phyloP scores from a whole-genome alignment of 2,113 vertebrate genomes.

The Cinclus mexicanus region DNA sequence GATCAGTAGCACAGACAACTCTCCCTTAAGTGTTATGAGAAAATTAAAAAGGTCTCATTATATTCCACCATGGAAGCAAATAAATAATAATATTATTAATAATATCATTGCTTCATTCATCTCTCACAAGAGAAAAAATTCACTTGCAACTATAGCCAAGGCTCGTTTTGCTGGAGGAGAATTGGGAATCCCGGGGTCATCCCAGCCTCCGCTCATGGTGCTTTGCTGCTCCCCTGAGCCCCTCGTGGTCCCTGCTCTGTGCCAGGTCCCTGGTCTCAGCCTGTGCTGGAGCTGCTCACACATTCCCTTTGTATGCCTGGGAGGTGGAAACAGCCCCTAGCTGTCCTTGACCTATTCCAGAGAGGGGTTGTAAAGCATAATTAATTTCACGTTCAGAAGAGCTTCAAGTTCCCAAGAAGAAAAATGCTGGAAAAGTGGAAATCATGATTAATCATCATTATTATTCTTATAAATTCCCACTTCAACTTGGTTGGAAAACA shows the following conservation, averaged over 20 bases:
- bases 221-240: background rate
- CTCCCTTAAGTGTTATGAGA: background rate
- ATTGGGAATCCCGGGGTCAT: background rate
- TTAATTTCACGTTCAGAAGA: constrained; percentile 26
- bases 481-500: background rate
- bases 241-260: background rate
- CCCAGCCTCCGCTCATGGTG: background rate
- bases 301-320: background rate
- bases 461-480: constrained; percentile 33
- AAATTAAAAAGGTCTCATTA: constrained; percentile 9
- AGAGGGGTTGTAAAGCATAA: constrained; percentile 30
- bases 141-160: background rate
- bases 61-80: background rate
- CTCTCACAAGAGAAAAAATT: background rate
- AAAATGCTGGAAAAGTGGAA: background rate
- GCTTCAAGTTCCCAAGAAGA: constrained; percentile 3
- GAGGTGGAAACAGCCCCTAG: background rate
- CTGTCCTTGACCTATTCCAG: constrained; percentile 38
- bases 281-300: background rate
- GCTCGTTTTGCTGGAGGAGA: background rate
- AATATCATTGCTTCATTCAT: background rate
- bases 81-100: background rate
- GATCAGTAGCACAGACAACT: background rate
- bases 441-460: constrained; percentile 50
- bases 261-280: background rate